Evolutionary conservation across 2,113 vertebrate genomes (phyloP), one percentile per base, ranked within the genome.

Genomic region (Hiodon alosoides): DNA sequence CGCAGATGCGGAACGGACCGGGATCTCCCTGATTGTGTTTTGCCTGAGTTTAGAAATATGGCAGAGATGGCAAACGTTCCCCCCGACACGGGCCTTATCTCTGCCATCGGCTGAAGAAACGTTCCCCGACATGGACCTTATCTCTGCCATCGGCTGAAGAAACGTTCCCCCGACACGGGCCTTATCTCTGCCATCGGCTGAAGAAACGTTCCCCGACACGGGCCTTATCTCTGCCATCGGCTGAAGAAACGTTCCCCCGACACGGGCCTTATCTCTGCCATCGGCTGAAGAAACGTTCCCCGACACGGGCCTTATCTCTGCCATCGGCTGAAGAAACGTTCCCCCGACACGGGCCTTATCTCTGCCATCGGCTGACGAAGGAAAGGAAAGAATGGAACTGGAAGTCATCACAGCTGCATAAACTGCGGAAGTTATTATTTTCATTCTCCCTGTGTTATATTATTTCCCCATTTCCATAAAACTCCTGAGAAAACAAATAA

Each of bases 11-110:
- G 68, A 82, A 67, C 13, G 4, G 68, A 82, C 69, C 70, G 69
- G 46, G 67, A 82, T 81, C 84, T 84, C 86, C 83, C 84, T 82
- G 82, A 85, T 82, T 74, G 78, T 82, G 64, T 77, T 74, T 73
- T 75, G 76, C 48, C 50, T 69, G 31, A 31, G 31, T 76, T 64
- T 75, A 74, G 73, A 78, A 65, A 68, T 52, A 81, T 76, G 83
- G 7, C 48, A n/a, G 52, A 76, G 71, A 73, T 76, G 1, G 81
- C 55, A 72, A 77, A 69, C 7, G 13, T 62, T 77, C 61, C 73
- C 61, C 73, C 17, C 31, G 67, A 72, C 31, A 67, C 60, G 66
- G 70, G 55, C 14, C 71, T 55, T 54, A 66, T 64, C 65, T 53
- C 68, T 3, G 10, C 31, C 57, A 17, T 69, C 9, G 16, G 67